Evolutionary conservation across 2,113 vertebrate genomes (phyloP), one percentile per base, ranked within the genome.

Genomic region (Scomber colias): DNA sequence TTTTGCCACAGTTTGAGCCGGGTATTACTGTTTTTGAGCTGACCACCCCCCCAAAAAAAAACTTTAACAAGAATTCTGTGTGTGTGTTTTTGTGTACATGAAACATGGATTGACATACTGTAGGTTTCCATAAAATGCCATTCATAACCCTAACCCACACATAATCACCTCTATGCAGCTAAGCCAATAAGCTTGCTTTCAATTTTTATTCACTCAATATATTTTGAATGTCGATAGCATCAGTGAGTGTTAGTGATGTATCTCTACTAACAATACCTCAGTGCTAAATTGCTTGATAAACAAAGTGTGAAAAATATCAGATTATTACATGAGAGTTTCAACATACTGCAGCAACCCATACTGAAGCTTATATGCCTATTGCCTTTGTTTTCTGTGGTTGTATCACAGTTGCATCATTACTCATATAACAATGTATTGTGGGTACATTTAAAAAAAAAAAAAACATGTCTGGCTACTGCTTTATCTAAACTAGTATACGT

Each of bases 321-420:
- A 0, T 5, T 55, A 49, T 64, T 78, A 62, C 73, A 50, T 3
- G 3, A 73, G 51, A 69, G 30, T 62, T 77, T 71, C 81, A 69
- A 24, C 40, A 63, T n/a, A 19, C 14, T 46, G 19, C 57, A 51
- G 17, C 19, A 27, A 27, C 24, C 24, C 24, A 27, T 27, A 19
- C 14, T 46, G 19, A 59, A 51, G 17, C 19, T 50, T 50, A 48
- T 24, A 55, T 21, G 21, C 21, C 21, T 21, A 21, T 31, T 44
- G 27, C n/a, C 15, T 31, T 50, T 71, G 24, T 70, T 73, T 65
- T 77, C 24, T 40, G 45, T 35, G 9, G 16, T 67, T 75, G 61
- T 55, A 46, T 69, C 60, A 46, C 12, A 3, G 40, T 71, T 62
- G n/a, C 21, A 51, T 83, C 62, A 72, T 80, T 24, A 40, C 7